Base-by-base conservation (phyloP, 2,797 vertebrate genomes). In the Chrysolophus pictus region DNA sequence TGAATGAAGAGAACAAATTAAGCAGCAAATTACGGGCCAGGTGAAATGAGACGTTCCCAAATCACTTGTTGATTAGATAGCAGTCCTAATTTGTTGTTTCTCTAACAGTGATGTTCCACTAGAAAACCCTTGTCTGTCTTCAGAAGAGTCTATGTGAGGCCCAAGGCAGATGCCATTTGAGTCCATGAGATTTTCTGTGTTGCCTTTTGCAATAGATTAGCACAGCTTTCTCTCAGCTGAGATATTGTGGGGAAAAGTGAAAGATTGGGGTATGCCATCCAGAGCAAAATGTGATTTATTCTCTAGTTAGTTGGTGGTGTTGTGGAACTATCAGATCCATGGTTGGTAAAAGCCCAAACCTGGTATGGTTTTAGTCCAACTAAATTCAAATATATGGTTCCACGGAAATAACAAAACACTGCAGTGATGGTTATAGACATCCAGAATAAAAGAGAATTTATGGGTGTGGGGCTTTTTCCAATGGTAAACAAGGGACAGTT, bases 241-340 rank as follows among this genome's bases (percentile, higher is more conserved):
- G 51, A 58, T 62, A 31, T 22, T 56, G 16, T n/a, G 29, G 60
- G 44, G 28, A 67, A 63, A 80, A 87, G 51, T 28, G 64, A 93
- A 94, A 89, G 87, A 94, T 91, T 62, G 81, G 21, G 37, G 59
- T 12, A n/a, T 81, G 72, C 37, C 39, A 88, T 76, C 6, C 31
- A 71, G 90, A 96, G 79, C 80, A 89, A 95, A 95, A 63, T 56
- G 85, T 92, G 83, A 94, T 89, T 96, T 91, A 74, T 95, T 95
- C 93, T 89, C 69, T 89, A 79, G 87, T 83, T 95, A 94, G 92
- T 82, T 92, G 88, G 85, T 75, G 89, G 64, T 85, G 75, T 86
- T 83, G 70, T 37, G 49, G 83, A 73, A 95, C 96, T 87, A 94
- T 92, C 47, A 72, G 84, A 82, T 84, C 47, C 41, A 37, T 67